These are phyloP conservation scores for Mactromeris polynyma DNA, from an alignment of 2,888 invertebrate species.

Conservation along the genomic window DNA sequence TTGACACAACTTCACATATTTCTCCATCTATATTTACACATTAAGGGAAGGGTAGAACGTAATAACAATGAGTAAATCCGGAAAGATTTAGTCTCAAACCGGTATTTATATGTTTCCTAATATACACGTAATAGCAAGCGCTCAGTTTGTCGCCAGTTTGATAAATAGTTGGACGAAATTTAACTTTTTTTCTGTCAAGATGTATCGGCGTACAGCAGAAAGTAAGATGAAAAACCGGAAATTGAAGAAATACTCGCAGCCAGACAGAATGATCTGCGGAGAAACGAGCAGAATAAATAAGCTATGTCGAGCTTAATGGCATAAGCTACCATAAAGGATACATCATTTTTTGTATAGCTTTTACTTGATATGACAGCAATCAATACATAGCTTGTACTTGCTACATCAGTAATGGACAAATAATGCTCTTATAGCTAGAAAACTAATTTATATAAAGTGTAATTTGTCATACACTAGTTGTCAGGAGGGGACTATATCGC, in stretches of 20 bases:
- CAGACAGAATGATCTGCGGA: neutral
- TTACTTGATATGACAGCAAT: constrained; percentile 6
- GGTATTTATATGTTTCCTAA: too few species aligned
- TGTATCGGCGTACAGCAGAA: too few species aligned
- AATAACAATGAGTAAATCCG: too few species aligned
- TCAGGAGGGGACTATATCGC: neutral
- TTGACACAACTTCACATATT: too few species aligned
- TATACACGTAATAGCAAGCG: too few species aligned
- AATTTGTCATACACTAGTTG: constrained; percentile 15
- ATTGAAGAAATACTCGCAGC: neutral
- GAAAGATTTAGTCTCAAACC: too few species aligned
- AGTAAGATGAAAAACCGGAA: neutral
- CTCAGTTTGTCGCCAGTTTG: too few species aligned
- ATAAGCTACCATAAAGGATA: neutral
- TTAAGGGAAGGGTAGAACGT: too few species aligned
- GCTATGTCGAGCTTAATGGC: neutral
- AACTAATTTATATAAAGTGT: constrained; percentile 18
- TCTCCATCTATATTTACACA: too few species aligned
- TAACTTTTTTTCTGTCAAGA: too few species aligned
- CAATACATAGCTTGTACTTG: neutral
- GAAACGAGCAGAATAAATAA: neutral
- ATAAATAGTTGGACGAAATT: too few species aligned
- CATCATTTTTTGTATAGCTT: neutral
- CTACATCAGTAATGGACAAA: neutral
- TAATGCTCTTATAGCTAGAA: constrained; percentile 3